A percentile compares a stretch with the other conserved stretches of the same genome.
These are phyloP conservation scores for Dioctria linearis DNA, from an alignment of 2,888 invertebrate species.

Conservation along the genomic window DNA sequence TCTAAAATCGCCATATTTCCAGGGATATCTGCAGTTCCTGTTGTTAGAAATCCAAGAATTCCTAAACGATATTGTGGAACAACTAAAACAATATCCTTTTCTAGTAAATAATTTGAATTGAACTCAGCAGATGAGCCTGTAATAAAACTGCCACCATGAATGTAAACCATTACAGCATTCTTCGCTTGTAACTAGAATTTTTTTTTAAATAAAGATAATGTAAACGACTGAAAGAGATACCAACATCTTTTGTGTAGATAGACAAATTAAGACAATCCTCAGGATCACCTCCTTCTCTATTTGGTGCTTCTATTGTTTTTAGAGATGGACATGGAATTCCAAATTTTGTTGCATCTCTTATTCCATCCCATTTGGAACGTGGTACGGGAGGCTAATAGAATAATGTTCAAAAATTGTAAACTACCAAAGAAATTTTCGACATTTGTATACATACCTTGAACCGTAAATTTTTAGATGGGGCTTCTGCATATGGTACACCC, in stretches of 20 bases:
- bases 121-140: conserved; percentile 68
- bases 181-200: conserved; percentile 51
- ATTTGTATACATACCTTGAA: conserved; percentile 63
- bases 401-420: neutral
- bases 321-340: conserved; percentile 66
- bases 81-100: conserved; percentile 72
- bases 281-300: conserved; percentile 60
- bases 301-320: conserved; percentile 58
- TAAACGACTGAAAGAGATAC: neutral
- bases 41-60: conserved; percentile 73
- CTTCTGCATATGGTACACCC: conserved; percentile 68
- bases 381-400: conserved; percentile 64
- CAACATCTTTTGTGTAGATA: conserved; percentile 69
- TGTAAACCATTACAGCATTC: conserved; percentile 71
- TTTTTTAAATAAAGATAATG: no score
- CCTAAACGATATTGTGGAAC: conserved; percentile 73
- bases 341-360: conserved; percentile 64
- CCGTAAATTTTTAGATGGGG: conserved; percentile 64
- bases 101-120: conserved; percentile 70
- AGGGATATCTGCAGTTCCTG: conserved; percentile 71
- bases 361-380: conserved; percentile 65
- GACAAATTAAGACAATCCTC: conserved; percentile 69
- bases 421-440: neutral
- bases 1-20: conserved; percentile 74
- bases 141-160: conserved; percentile 71